These are phyloP conservation scores for Mastomys coucha DNA, from an alignment of 2,113 vertebrate species.

Conservation along the genomic window DNA sequence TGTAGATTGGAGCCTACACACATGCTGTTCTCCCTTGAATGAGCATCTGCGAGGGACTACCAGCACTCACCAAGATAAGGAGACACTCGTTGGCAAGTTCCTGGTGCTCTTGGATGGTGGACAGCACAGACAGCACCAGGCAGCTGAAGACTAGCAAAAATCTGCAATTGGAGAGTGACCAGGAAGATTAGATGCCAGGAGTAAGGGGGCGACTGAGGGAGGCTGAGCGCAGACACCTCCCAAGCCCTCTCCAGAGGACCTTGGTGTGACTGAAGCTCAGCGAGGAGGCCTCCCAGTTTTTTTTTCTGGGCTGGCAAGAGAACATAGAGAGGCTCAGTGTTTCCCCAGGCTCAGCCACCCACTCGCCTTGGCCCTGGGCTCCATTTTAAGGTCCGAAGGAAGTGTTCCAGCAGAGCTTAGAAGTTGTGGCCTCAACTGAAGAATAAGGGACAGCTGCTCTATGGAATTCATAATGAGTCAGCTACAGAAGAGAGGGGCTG, in stretches of 20 bases:
- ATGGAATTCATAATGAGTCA: conserved; percentile 10
- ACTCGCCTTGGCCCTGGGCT: not conserved
- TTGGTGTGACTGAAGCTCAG: not conserved
- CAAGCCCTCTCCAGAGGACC: not conserved
- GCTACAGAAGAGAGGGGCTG: not conserved
- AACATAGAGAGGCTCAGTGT: not conserved
- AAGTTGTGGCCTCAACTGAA: not conserved
- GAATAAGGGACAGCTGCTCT: not conserved
- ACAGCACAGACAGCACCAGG: conserved; percentile 98
- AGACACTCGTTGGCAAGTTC: conserved; percentile 95
- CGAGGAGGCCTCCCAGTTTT: not conserved
- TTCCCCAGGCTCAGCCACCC: not conserved
- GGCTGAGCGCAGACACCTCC: not conserved
- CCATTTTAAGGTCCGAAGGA: not conserved
- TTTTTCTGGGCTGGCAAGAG: not conserved
- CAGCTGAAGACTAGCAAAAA: conserved; percentile 99
- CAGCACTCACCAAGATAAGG: conserved; percentile 95
- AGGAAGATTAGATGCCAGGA: conserved; percentile 23
- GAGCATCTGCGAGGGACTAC: not conserved
- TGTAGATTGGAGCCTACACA: not conserved
- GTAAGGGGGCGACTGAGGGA: not conserved
- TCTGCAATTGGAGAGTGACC: conserved; percentile 87
- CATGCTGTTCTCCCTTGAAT: not conserved
- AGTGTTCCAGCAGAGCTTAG: not conserved
- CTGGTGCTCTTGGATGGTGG: conserved; percentile 97